Evolutionary conservation across 2,113 vertebrate species (phyloP).

Genomic region (Vombatus ursinus): DNA sequence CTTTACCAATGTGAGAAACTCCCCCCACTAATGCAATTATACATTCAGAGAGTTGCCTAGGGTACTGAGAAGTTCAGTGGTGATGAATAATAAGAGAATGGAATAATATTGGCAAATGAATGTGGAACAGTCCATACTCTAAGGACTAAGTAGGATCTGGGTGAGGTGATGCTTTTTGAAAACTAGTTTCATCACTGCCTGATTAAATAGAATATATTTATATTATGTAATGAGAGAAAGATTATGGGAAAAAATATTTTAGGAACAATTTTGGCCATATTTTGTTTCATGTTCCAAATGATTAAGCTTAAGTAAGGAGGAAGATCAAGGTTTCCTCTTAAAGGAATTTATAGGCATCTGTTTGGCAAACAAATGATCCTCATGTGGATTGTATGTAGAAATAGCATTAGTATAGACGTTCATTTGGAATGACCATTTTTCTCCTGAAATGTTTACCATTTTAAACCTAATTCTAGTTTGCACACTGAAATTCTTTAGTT

Average conservation of each 20-base stretch:
- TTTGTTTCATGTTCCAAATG: conserved; percentile 42
- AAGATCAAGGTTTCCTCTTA: background rate
- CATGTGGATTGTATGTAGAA: conserved; percentile 5
- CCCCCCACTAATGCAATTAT: background rate
- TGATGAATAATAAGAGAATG: background rate
- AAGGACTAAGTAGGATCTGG: background rate
- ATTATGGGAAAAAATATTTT: conserved; percentile 25
- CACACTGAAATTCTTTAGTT: conserved; percentile 38
- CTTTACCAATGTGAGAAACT: background rate
- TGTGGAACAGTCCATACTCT: background rate
- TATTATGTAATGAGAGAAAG: background rate
- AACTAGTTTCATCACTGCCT: conserved; percentile 14
- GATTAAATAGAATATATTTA: background rate
- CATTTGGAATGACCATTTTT: conserved; percentile 41
- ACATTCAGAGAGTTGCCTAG: background rate
- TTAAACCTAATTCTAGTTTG: conserved; percentile 38
- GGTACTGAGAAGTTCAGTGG: background rate
- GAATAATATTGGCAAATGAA: no score
- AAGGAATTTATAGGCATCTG: conserved; percentile 12
- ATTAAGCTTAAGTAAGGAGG: conserved; percentile 43
- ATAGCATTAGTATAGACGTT: conserved; percentile 13
- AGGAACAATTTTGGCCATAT: conserved; percentile 21
- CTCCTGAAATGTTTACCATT: conserved; percentile 38
- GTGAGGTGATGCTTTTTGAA: conserved; percentile 9
- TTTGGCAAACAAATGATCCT: conserved; percentile 24